phyloP scores from a whole-genome alignment of 2,797 vertebrate genomes.

The Alauda arvensis region DNA sequence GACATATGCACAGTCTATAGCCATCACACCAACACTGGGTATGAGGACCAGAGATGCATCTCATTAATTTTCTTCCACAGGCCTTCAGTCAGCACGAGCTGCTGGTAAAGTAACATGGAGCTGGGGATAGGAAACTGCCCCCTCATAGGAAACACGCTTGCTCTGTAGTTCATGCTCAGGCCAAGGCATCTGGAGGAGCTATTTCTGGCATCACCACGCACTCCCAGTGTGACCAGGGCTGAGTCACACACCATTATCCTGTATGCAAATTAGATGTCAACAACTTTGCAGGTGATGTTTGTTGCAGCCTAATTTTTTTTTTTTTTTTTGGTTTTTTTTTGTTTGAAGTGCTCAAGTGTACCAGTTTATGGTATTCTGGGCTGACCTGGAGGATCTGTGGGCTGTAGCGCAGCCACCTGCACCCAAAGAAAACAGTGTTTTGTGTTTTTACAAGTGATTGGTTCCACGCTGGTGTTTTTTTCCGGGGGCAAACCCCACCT shows the following conservation, averaged over 20 bases:
- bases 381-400: background rate
- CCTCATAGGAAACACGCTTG: background rate
- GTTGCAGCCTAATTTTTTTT: background rate
- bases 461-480: background rate
- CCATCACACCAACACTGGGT: background rate
- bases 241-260: constrained; percentile 36
- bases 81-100: background rate
- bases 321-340: background rate
- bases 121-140: background rate
- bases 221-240: background rate
- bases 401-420: background rate
- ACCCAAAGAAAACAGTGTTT: background rate
- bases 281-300: constrained; percentile 43
- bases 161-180: background rate
- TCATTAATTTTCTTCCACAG: background rate
- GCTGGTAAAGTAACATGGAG: background rate
- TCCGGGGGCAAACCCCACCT: constrained; percentile 9
- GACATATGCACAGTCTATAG: background rate
- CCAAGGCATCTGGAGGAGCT: background rate
- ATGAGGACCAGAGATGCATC: background rate
- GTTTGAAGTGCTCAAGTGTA: background rate
- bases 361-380: background rate
- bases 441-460: background rate
- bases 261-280: constrained; percentile 9
- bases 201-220: constrained; percentile 1